A percentile compares a stretch with the other conserved stretches of the same genome.
Conservation (phyloP, 2,113 vertebrate genomes). For the Danionella cerebrum region DNA sequence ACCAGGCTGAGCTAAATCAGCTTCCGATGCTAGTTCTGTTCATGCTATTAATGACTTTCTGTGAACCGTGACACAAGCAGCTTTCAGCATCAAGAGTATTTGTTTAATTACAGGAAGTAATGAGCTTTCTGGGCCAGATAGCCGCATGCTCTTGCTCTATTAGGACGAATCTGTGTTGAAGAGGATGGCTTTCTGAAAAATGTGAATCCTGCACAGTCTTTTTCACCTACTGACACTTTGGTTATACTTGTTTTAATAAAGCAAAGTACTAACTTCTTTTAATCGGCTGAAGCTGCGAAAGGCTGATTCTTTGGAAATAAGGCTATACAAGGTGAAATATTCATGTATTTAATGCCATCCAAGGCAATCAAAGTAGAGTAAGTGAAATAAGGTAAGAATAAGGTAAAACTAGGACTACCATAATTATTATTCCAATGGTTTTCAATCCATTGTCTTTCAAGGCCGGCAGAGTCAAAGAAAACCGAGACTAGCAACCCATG, state of each 20-base stretch:
- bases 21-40: background rate
- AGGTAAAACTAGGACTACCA: too few relatives aligned
- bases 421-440: too few relatives aligned
- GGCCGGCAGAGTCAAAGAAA: too few relatives aligned
- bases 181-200: conserved; percentile 5
- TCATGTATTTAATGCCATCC: too few relatives aligned
- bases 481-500: too few relatives aligned
- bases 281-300: background rate
- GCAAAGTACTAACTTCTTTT: background rate
- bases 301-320: background rate
- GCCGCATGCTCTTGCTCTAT: background rate
- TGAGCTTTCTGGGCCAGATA: background rate
- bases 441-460: too few relatives aligned
- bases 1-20: conserved; percentile 1
- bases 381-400: too few relatives aligned
- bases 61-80: background rate
- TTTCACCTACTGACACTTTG: background rate
- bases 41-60: background rate
- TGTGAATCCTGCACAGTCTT: background rate
- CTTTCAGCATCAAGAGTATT: conserved; percentile 11
- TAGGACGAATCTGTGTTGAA: background rate
- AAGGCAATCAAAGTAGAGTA: too few relatives aligned
- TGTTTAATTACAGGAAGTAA: conserved; percentile 20
- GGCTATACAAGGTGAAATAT: too few relatives aligned
- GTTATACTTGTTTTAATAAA: background rate